phyloP scores from a whole-genome alignment of 1,140 invertebrate genomes.

The Lepidurus arcticus region DNA sequence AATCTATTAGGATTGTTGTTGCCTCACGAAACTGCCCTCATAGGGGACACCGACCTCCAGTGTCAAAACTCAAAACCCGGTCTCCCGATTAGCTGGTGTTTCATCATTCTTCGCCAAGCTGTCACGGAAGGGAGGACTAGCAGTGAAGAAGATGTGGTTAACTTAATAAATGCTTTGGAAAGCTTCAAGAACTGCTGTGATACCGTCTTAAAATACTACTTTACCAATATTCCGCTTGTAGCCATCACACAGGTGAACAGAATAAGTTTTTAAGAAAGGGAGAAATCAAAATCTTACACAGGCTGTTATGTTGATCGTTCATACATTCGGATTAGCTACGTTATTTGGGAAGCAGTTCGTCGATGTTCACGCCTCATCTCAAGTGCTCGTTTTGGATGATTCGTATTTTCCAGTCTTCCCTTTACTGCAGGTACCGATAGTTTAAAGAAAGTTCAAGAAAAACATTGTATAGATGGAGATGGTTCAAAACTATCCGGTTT shows the following conservation, averaged over 20 bases:
- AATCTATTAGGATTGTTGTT: neutral
- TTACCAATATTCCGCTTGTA: slow-evolving; percentile 30
- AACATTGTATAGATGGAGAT: too few species aligned
- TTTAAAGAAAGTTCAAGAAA: too few species aligned
- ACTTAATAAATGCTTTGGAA: slow-evolving; percentile 23
- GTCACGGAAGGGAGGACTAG: neutral
- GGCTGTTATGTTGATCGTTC: slow-evolving; percentile 30
- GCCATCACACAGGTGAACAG: slow-evolving; percentile 27
- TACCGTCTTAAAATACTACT: slow-evolving; percentile 26
- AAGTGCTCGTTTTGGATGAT: slow-evolving; percentile 25
- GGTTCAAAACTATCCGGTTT: too few species aligned
- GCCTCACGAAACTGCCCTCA: neutral
- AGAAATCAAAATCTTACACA: neutral
- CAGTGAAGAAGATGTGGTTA: neutral
- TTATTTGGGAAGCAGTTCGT: slow-evolving; percentile 32
- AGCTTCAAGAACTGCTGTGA: slow-evolving; percentile 28
- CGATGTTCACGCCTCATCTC: neutral
- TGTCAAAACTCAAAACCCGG: neutral
- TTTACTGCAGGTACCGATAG: slow-evolving; percentile 26
- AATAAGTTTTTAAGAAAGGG: too few species aligned
- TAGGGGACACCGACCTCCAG: neutral
- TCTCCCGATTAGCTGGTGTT: slow-evolving; percentile 17
- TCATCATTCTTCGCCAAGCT: slow-evolving; percentile 25
- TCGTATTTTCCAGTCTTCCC: slow-evolving; percentile 24
- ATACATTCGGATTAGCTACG: slow-evolving; percentile 29